phyloP scores from a whole-genome alignment of 1,140 invertebrate species.

The Steinernema khuongi region DNA sequence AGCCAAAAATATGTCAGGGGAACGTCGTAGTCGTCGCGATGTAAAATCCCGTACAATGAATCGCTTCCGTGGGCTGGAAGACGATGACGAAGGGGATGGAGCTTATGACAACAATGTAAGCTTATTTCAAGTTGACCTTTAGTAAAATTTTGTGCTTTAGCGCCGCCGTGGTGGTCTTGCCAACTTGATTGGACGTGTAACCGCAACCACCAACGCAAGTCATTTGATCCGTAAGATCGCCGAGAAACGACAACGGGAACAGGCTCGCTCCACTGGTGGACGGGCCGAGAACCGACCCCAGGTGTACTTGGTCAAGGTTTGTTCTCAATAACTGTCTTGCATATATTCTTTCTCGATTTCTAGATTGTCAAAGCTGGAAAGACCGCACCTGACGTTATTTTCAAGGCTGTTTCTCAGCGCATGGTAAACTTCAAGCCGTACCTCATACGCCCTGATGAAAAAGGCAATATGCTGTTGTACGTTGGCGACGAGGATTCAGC shows the following conservation, averaged over 20 bases:
- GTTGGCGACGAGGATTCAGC: not conserved
- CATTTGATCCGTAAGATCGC: not conserved
- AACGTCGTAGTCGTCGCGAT: too few relatives aligned
- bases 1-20: not conserved
- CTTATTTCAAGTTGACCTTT: not conserved
- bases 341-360: not conserved
- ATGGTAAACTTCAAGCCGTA: slow-evolving; percentile 7
- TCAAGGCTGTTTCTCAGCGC: slow-evolving; percentile 1
- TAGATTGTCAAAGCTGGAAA: not conserved
- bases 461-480: not conserved
- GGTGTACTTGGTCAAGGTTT: not conserved
- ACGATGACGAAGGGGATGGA: not conserved
- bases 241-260: not conserved
- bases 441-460: not conserved
- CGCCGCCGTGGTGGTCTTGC: not conserved
- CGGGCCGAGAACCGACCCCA: not conserved
- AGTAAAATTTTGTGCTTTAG: not conserved
- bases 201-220: not conserved
- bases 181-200: not conserved
- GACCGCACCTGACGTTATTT: not conserved
- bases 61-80: not conserved
- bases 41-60: not conserved
- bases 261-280: not conserved
- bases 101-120: not conserved
- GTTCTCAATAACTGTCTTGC: not conserved